Percentiles rank a stretch among this genome's conserved stretches.
These are phyloP conservation scores for Phenganax subtilis DNA, from an alignment of 92 coral and sea anemone species.

Conservation along the genomic window DNA sequence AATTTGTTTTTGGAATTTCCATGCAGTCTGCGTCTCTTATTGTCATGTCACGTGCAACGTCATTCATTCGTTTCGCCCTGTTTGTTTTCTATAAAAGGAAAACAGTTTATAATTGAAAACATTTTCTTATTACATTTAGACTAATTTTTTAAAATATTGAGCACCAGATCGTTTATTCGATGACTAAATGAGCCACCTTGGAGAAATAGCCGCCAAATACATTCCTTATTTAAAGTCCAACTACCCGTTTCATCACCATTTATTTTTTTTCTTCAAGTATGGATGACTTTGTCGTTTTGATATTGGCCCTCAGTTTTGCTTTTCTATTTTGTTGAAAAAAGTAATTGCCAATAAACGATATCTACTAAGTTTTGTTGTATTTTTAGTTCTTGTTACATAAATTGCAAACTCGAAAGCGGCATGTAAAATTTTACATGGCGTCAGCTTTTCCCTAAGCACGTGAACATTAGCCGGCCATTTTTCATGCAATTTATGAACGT, in stretches of 20 bases:
- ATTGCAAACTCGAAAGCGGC: too few relatives aligned
- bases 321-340: neutral
- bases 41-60: neutral
- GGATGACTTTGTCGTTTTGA: neutral
- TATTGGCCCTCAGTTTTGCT: neutral
- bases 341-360: neutral
- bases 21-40: slow-evolving; percentile 6
- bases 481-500: too few relatives aligned
- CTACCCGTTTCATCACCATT: neutral
- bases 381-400: too few relatives aligned
- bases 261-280: neutral
- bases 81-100: neutral
- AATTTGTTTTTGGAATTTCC: neutral
- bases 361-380: neutral
- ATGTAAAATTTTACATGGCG: too few relatives aligned
- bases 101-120: neutral
- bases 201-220: neutral
- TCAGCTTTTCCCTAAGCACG: too few relatives aligned
- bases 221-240: neutral
- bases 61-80: slow-evolving; percentile 16
- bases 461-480: too few relatives aligned
- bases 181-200: slow-evolving; percentile 2
- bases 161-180: neutral
- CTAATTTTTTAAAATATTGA: neutral
- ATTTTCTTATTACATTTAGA: neutral